Evolutionary conservation across 2,797 vertebrate species (phyloP), one percentile per base, ranked within the genome.

Genomic region (Neosilurus hyrtlii): DNA sequence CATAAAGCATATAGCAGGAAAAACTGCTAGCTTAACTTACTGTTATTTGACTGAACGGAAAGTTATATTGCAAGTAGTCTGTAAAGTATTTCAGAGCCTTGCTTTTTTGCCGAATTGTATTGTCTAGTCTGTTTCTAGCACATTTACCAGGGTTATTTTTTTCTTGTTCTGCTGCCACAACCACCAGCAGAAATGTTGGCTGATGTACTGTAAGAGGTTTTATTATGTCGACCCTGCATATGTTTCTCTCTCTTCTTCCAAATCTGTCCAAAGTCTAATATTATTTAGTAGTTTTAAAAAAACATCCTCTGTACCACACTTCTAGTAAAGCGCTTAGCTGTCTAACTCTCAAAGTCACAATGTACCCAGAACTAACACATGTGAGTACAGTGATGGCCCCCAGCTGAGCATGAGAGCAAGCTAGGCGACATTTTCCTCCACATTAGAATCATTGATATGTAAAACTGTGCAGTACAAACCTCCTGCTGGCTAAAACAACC

Each of bases 361-460:
- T 37, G 26, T n/a, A 59, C n/a, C n/a, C 11, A 20, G 20, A 7
- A 1, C n/a, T 77, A 51, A 77, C 2, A 4, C 20, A 22, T 37
- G 18, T 9, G 12, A 10, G 35, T 24, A 30, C 22, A 35, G 51
- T 65, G 0, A 80, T 65, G 68, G 84, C 67, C 84, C 86, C 35
- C 73, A 0, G 35, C n/a, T 14, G 62, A 80, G 35, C 52, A 24
- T 75, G 62, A 67, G 30, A 75, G 62, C 56, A 43, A 52, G 37
- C 49, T 26, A 66, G 83, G 84, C 85, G 68, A 82, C 68, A 76
- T 83, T 85, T 87, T 86, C 84, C 82, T 82, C 82, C 89, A 79
- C 81, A 81, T 68, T 78, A 85, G 86, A 81, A 80, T 54, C 87
- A 88, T 86, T 86, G 76, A 88, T 89, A 81, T 86, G 86, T 83